Percentiles rank a stretch among this genome's conserved stretches.
These are phyloP conservation scores for Elegia similella DNA, from an alignment of 2,888 invertebrate genomes.

Conservation along the genomic window DNA sequence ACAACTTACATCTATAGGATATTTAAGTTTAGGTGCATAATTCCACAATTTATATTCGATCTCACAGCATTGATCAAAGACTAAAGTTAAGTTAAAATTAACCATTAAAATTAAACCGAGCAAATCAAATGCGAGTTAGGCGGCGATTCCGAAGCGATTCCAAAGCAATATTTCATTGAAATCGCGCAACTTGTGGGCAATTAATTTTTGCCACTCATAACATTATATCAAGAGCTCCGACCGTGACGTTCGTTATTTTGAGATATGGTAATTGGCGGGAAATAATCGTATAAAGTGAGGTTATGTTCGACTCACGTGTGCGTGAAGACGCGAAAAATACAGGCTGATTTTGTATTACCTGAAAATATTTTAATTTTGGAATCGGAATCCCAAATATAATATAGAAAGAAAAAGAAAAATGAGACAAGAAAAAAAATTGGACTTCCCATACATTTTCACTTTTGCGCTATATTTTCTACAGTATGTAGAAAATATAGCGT, in stretches of 20 bases:
- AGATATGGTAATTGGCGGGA: constrained; percentile 19
- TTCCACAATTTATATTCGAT: background rate
- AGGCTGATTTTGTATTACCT: too few relatives aligned
- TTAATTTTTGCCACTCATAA: constrained; percentile 64
- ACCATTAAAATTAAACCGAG: constrained; percentile 60
- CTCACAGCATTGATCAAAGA: constrained; percentile 11
- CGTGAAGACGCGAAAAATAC: background rate
- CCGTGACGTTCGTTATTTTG: constrained; percentile 21
- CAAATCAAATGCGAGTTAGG: constrained; percentile 50
- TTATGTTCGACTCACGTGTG: background rate
- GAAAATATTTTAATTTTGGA: too few relatives aligned
- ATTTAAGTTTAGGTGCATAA: background rate
- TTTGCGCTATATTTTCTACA: too few relatives aligned
- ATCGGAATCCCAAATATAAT: too few relatives aligned
- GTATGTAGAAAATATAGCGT: too few relatives aligned
- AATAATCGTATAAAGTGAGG: constrained; percentile 1
- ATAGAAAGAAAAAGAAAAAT: too few relatives aligned
- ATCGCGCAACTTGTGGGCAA: constrained; percentile 44
- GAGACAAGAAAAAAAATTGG: too few relatives aligned
- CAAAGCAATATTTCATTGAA: constrained; percentile 45
- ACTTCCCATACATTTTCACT: too few relatives aligned
- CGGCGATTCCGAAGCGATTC: constrained; percentile 16
- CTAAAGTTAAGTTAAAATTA: constrained; percentile 40
- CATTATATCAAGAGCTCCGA: constrained; percentile 47
- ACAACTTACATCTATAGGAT: too few relatives aligned